Base-by-base conservation (phyloP, 2,888 invertebrate species). In the Thera obeliscata region DNA sequence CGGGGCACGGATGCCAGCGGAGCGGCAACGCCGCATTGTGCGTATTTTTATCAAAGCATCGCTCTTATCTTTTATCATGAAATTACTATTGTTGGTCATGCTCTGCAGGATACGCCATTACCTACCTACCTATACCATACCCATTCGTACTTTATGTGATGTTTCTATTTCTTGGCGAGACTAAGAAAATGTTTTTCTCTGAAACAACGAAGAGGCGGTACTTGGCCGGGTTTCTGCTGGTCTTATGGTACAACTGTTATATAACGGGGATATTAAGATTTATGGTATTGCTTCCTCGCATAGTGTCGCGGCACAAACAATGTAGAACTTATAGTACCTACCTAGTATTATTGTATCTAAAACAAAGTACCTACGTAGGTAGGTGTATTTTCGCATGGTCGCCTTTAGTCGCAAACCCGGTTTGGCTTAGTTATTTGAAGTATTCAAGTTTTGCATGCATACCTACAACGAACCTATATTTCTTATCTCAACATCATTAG, bases 11-110 rank as follows among this genome's bases (percentile, higher is more conserved):
- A 62, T 72, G 59, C 65, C 61, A 70, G n/a, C 69, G 74, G 82
- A 80, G 78, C 80, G 90, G 88, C 91, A 89, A 87, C 89, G 79
- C 74, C 82, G 85, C 83, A 66, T 72, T 82, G 79, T 84, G 85
- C 89, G 90, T 90, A 88, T 90, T 90, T 89, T 89, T 88, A 89
- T 90, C 88, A 84, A 82, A 80, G 85, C 84, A 81, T 79, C 73
- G 55, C 74, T 72, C 77, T 82, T 86, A 87, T 88, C 85, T 85
- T 71, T 66, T 69, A 69, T 69, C 69, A 69, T 63, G 60, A 66
- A 63, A 71, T 68, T 66, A 61, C 65, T 66, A 66, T 71, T 67
- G 67, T 65, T 71, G 55, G 59, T 66, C 54, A 61, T 55, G 68
- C 63, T 68, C 33, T 61, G 65, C 36, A 56, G 56, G 64, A 56